These are phyloP conservation scores for Hirtodrosophila histrioides DNA, from an alignment of 2,888 invertebrate genomes.

Conservation along the genomic window DNA sequence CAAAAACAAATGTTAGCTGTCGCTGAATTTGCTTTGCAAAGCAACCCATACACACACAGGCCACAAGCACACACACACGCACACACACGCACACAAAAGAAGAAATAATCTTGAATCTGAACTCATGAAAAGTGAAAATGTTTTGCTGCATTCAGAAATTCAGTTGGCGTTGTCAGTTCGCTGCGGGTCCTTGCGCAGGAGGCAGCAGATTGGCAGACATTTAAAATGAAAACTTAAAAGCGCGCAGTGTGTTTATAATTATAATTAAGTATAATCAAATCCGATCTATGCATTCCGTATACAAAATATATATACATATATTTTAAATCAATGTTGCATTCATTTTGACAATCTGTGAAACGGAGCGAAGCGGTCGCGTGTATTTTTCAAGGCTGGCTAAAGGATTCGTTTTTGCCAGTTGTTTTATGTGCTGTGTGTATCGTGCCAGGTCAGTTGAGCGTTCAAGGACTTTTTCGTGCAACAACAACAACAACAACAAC, in stretches of 20 bases:
- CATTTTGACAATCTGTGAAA: slow-evolving; percentile 21
- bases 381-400: slow-evolving; percentile 51
- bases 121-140: slow-evolving; percentile 77
- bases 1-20: slow-evolving; percentile 71
- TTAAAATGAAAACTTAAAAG: slow-evolving; percentile 35
- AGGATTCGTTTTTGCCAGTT: slow-evolving; percentile 44
- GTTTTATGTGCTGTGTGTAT: slow-evolving; percentile 58
- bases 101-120: slow-evolving; percentile 71
- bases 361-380: slow-evolving; percentile 53
- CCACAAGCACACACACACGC: slow-evolving; percentile 3
- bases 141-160: slow-evolving; percentile 69
- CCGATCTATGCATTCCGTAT: slow-evolving; percentile 22
- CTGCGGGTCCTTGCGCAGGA: slow-evolving; percentile 78
- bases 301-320: slow-evolving; percentile 6
- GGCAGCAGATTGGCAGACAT: slow-evolving; percentile 47
- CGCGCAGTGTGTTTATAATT: slow-evolving; percentile 42
- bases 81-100: slow-evolving; percentile 14
- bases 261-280: slow-evolving; percentile 2
- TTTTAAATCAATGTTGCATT: slow-evolving; percentile 17
- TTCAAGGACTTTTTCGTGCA: slow-evolving; percentile 72
- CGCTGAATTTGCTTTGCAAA: slow-evolving; percentile 62
- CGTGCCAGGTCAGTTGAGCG: slow-evolving; percentile 80
- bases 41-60: slow-evolving; percentile 23
- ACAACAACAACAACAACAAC: slow-evolving; percentile 30
- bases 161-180: slow-evolving; percentile 74